Evolutionary conservation across 2,113 vertebrate species (phyloP), one percentile per base, ranked within the genome.

Genomic region (Eulacestoma nigropectus): DNA sequence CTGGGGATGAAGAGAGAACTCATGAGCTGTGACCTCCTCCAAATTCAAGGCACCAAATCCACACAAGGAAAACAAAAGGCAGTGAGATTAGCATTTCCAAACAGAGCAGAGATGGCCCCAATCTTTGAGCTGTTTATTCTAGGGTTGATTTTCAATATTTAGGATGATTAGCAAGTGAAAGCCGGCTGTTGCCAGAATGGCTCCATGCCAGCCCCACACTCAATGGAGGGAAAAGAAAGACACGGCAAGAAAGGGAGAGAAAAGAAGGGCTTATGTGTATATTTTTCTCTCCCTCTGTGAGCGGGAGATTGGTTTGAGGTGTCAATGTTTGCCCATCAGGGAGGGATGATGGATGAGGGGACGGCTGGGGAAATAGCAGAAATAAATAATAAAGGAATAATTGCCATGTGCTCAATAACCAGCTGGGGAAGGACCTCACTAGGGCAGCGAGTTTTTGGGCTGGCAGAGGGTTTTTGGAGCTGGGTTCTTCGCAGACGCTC

Each of bases 131-230:
- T 98, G 96, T 98, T 97, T 97, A 97, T 97, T 97, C 97, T 97
- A 69, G 92, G 95, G 78, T 96, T 96, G 97, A 98, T 98, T 98
- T 98, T 96, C 97, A 98, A 98, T 98, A 98, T 98, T 98, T 98
- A 97, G 97, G 97, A 98, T 98, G 97, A 98, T 98, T 98, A 98
- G 98, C 98, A 98, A 98, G 97, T 98, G 97, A 98, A 98, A 98
- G 98, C 95, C 68, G 84, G 76, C 91, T 96, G 95, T 97, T 97
- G 98, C 97, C 96, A 96, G 95, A 90, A 80, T 97, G 98, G 98
- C 95, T 91, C 12, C 1, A 1, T 47, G 97, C 98, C 98, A 96
- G 86, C 84, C 57, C 89, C 22, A 5, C 56, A 32, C 93, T 96
- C 97, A 97, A 96, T 96, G 97, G 89, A 93, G 42, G 74, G 75